Evolutionary conservation across 1,140 invertebrate genomes (phyloP), one percentile per base, ranked within the genome.

Genomic region (Camponotus pennsylvanicus): DNA sequence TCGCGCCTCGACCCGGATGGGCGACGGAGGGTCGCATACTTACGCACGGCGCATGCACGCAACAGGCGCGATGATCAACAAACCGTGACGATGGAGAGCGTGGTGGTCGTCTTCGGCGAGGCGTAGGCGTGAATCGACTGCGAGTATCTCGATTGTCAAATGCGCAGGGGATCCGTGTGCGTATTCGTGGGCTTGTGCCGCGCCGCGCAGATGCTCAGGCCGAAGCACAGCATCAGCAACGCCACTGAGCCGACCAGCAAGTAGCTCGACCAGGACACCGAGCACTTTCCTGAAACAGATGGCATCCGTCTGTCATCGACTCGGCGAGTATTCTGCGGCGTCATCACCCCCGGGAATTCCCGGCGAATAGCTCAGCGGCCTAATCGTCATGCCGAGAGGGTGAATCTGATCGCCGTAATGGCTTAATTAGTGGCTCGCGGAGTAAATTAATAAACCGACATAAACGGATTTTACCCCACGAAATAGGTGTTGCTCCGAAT

Each of bases 181-280:
- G 87, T 61, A 34, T 92, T 91, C 83, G 90, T 88, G 40, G 93
- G 92, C 91, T 94, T 94, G 88, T 95, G 91, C 91, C 95, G 93
- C 85, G 95, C 95, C 27, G 96, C 95, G 91, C 96, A 96, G 94
- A 96, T 96, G 93, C 96, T 96, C 88, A 96, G 93, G 59, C 95
- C 95, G 88, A 96, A 96, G 93, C 96, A 96, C 18, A 96, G 90
- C 89, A 96, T 92, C 85, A 96, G 94, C 34, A 96, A 91, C 8
- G 94, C 94, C 82, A 96, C 96, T 6, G 96, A 95, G 45, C 94
- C 94, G n/a, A 95, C 93, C 79, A 97, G 91, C 80, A 96, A 93
- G 94, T 97, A 96, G 85, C 96, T 96, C n/a, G 96, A 96, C 96
- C 96, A 97, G 57, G 96, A 97, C 76, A 97, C 92, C 79, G 96